phyloP scores from a whole-genome alignment of 2,888 invertebrate species.

The Orthosia gothica region DNA sequence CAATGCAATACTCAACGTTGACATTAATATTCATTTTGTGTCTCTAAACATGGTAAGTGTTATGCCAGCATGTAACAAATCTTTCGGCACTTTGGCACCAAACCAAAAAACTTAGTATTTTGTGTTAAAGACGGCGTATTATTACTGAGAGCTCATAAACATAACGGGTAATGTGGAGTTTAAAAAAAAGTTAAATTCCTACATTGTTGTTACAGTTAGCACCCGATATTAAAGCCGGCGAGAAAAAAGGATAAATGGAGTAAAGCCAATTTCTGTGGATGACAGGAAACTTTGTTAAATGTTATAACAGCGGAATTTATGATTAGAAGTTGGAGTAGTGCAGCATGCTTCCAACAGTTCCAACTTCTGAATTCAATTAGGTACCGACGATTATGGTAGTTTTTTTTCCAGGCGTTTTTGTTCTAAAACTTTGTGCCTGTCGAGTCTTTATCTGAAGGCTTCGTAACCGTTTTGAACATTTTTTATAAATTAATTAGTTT shows the following conservation, averaged over 20 bases:
- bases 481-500: conserved; percentile 42
- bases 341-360: conserved; percentile 69
- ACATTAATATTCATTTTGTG: conserved; percentile 55
- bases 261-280: conserved; percentile 81
- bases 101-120: conserved; percentile 68
- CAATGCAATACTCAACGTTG: conserved; percentile 36
- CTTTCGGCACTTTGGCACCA: conserved; percentile 68
- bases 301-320: conserved; percentile 83
- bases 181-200: conserved; percentile 69
- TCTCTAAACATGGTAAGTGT: conserved; percentile 56
- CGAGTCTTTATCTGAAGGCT: conserved; percentile 57
- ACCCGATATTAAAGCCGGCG: conserved; percentile 68
- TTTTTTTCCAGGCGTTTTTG: conserved; percentile 60
- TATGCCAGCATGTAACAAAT: conserved; percentile 59
- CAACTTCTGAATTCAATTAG: conserved; percentile 80
- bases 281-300: conserved; percentile 84
- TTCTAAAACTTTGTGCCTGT: conserved; percentile 51
- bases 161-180: conserved; percentile 62
- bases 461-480: conserved; percentile 19
- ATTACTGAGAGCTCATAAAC: conserved; percentile 66
- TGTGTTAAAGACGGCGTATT: conserved; percentile 65
- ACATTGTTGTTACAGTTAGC: conserved; percentile 72
- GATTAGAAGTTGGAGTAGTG: conserved; percentile 78
- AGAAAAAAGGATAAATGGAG: conserved; percentile 72
- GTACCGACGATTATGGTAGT: conserved; percentile 71